Conservation (phyloP, 2,113 vertebrate genomes). For the Rhodinocichla rosea region DNA sequence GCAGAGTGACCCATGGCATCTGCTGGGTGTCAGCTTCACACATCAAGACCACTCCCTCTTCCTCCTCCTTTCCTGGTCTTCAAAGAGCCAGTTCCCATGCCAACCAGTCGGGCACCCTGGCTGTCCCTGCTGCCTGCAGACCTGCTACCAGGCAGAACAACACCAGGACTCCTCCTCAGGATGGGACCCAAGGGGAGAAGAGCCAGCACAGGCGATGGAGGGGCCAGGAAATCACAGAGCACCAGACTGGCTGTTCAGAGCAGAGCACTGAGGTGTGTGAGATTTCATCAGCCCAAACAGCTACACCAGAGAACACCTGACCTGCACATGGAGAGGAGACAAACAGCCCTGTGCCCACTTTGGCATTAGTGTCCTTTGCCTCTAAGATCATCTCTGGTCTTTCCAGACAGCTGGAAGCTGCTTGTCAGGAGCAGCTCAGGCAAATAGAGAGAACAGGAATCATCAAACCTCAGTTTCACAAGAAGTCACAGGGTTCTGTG, state of each 20-base stretch:
- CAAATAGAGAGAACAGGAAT: rapidly evolving
- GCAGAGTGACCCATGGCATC: not conserved
- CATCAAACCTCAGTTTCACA: not conserved
- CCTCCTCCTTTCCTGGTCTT: not conserved
- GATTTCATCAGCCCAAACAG: not conserved
- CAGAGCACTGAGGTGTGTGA: not conserved
- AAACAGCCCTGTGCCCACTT: not conserved
- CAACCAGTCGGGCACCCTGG: rapidly evolving
- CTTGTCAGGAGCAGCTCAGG: not conserved
- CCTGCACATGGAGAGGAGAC: not conserved
- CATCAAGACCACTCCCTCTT: not conserved
- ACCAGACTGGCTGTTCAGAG: not conserved
- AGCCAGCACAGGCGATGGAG: rapidly evolving
- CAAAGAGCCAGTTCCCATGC: not conserved
- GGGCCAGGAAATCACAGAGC: rapidly evolving
- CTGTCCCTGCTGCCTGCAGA: not conserved
- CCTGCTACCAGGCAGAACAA: not conserved
- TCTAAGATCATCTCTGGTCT: not conserved
- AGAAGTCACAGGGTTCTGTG: not conserved
- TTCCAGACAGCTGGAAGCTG: not conserved
- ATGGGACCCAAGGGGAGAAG: not conserved
- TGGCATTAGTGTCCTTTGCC: not conserved
- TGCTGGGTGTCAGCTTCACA: not conserved
- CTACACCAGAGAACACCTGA: rapidly evolving
- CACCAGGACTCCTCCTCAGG: not conserved